Percentiles rank a stretch among this genome's conserved stretches.
Evolutionary conservation across 2,797 vertebrate genomes (phyloP).

Genomic region (Threskiornis aethiopicus): DNA sequence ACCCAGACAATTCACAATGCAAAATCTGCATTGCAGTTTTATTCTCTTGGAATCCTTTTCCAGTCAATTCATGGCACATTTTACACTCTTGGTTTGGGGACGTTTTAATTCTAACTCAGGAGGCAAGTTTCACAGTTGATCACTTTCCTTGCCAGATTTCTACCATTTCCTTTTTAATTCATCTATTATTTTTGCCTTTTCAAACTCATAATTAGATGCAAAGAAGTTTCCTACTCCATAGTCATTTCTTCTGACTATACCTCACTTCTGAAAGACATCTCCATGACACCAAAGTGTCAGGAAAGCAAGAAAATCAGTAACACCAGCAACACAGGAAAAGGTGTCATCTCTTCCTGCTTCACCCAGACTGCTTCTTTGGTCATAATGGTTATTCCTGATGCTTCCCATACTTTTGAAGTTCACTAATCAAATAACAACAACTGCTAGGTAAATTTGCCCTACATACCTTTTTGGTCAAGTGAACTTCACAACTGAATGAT

Average conservation of each 20-base stretch:
- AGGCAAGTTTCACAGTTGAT: background rate
- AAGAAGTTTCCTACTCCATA: background rate
- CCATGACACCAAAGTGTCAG: background rate
- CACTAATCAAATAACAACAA: background rate
- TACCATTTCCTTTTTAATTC: background rate
- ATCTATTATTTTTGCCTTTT: background rate
- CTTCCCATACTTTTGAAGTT: background rate
- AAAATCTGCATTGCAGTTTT: background rate
- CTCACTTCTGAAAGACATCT: background rate
- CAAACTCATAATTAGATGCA: background rate
- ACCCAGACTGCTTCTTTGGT: background rate
- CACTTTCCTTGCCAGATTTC: background rate
- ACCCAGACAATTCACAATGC: background rate
- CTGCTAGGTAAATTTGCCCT: background rate
- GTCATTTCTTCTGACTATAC: background rate
- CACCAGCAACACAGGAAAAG: background rate
- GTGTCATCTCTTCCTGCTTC: background rate
- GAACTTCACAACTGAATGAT: background rate
- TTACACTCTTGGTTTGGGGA: background rate
- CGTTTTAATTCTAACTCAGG: background rate
- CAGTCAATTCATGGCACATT: background rate
- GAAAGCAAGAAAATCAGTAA: background rate
- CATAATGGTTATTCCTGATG: background rate
- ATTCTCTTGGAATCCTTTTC: background rate
- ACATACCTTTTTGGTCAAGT: background rate